These are phyloP conservation scores for Pangasius macronema DNA, from an alignment of 2,797 vertebrate species.

Conservation along the genomic window DNA sequence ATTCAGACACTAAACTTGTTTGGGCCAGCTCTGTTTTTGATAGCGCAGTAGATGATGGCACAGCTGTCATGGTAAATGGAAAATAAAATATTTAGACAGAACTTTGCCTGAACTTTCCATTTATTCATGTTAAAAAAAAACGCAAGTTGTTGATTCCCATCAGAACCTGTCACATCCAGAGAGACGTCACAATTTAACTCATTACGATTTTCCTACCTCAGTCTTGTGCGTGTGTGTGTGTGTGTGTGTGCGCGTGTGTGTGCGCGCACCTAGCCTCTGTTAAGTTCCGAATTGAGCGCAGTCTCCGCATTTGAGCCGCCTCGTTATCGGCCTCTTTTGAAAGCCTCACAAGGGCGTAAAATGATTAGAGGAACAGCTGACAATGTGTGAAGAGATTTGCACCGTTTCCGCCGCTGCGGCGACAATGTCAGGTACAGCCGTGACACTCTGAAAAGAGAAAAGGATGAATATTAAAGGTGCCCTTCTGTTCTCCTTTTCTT, in stretches of 20 bases:
- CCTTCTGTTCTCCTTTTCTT: conserved; percentile 66
- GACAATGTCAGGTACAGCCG: conserved; percentile 70
- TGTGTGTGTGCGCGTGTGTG: conserved; percentile 35
- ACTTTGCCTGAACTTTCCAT: not conserved
- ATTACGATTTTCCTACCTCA: not conserved
- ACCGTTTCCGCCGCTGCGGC: conserved; percentile 64
- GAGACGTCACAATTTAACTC: not conserved
- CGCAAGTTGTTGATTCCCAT: not conserved
- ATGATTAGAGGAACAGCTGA: conserved; percentile 79
- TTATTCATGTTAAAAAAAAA: not conserved
- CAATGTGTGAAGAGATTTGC: conserved; percentile 74
- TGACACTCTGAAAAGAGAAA: conserved; percentile 67
- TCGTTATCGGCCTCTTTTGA: conserved; percentile 74
- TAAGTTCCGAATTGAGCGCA: conserved; percentile 57
- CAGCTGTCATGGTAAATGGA: not conserved
- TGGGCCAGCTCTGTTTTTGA: not conserved
- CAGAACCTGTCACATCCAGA: not conserved
- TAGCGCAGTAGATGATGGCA: not conserved
- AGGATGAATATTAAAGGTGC: conserved; percentile 65
- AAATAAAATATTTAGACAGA: not conserved
- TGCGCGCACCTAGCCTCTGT: conserved; percentile 58
- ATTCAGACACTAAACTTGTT: not conserved
- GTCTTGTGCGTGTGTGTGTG: conserved; percentile 36
- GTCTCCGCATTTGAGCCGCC: conserved; percentile 72
- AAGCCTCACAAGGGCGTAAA: conserved; percentile 71